phyloP scores from a whole-genome alignment of 2,888 invertebrate species.

The Seladonia tumulorum region DNA sequence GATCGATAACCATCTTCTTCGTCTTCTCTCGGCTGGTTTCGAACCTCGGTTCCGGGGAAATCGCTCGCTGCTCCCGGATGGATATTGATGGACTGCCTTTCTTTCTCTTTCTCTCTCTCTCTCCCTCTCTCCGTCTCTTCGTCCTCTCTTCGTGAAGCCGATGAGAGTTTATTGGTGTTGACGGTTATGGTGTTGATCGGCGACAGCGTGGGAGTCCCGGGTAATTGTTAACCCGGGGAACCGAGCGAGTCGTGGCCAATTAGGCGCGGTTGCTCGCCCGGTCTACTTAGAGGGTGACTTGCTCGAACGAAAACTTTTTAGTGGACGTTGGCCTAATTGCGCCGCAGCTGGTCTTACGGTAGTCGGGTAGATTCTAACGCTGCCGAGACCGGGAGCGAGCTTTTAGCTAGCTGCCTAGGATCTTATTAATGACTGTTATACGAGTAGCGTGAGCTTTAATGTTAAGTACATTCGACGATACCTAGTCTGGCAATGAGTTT shows the following conservation, averaged over 20 bases:
- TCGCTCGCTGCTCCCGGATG: slow-evolving; percentile 2
- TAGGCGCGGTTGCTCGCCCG: background rate
- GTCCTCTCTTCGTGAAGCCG: slow-evolving; percentile 12
- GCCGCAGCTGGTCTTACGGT: background rate
- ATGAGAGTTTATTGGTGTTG: slow-evolving; percentile 51
- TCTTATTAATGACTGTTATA: background rate
- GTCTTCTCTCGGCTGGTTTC: background rate
- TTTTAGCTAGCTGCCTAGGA: background rate
- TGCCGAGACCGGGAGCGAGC: background rate
- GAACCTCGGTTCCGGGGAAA: background rate
- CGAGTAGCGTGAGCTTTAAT: background rate
- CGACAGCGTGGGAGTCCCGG: slow-evolving; percentile 44
- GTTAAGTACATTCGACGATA: background rate
- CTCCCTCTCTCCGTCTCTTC: background rate
- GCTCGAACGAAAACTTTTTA: slow-evolving; percentile 6
- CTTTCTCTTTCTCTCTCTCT: background rate
- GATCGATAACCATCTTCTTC: slow-evolving; percentile 45
- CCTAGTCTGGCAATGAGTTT: background rate
- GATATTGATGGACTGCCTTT: slow-evolving; percentile 26
- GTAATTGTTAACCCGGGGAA: slow-evolving; percentile 18
- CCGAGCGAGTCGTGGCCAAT: background rate
- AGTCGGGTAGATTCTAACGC: background rate
- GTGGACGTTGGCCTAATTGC: background rate
- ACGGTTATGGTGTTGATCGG: slow-evolving; percentile 43
- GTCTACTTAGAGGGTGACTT: background rate